A percentile compares a stretch with the other conserved stretches of the same genome.
phyloP scores from a whole-genome alignment of 2,113 vertebrate genomes.

The Dicentrarchus labrax region DNA sequence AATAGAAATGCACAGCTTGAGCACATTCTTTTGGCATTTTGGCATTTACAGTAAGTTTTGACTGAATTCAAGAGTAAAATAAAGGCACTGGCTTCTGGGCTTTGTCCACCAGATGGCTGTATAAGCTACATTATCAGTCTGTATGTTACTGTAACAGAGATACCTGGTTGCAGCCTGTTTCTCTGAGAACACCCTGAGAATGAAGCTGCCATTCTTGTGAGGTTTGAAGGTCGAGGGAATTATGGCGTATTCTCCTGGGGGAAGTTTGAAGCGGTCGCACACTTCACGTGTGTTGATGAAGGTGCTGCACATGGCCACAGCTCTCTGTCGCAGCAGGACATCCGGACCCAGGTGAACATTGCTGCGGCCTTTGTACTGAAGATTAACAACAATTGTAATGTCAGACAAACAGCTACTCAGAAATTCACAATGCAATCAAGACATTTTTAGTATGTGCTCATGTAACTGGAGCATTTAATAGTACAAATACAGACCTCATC shows the following conservation, averaged over 20 bases:
- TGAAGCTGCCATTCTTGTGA: conserved; percentile 87
- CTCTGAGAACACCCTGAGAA: conserved; percentile 90
- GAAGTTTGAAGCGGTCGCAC: conserved; percentile 83
- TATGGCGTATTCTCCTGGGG: conserved; percentile 88
- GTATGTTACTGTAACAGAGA: background rate
- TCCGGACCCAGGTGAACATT: conserved; percentile 81
- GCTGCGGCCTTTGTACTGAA: conserved; percentile 78
- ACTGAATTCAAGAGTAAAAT: background rate
- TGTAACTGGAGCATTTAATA: background rate
- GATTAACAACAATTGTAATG: background rate
- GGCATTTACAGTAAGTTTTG: background rate
- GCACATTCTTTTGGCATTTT: background rate
- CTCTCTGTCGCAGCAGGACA: conserved; percentile 81
- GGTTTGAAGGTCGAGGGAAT: conserved; percentile 91
- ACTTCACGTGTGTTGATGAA: conserved; percentile 89
- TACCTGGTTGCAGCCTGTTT: conserved; percentile 83
- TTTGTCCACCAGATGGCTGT: conserved; percentile 43
- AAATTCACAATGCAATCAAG: background rate
- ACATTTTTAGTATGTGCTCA: background rate
- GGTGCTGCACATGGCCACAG: conserved; percentile 75
- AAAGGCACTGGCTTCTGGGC: background rate
- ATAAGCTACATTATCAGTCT: background rate
- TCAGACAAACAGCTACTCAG: background rate
- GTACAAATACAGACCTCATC: conserved; percentile 68
- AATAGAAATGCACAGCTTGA: conserved; percentile 18